Base-by-base conservation (phyloP, 2,888 invertebrate genomes). In the Adelognathus sp. region DNA sequence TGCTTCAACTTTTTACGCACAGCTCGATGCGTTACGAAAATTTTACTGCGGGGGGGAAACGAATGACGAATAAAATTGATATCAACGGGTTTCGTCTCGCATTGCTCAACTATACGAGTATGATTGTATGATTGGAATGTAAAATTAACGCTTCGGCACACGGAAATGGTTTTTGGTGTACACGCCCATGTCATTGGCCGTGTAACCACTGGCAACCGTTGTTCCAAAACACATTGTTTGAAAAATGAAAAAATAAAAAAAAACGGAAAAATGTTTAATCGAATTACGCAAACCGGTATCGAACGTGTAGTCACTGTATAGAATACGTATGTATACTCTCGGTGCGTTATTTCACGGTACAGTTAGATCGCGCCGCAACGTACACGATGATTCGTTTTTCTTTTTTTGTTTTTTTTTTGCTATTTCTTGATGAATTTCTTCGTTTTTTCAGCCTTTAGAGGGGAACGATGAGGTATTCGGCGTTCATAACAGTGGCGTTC, bases 381-480 rank as follows among this genome's bases (percentile, higher is more conserved):
- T 9, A 31, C 27, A 44, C 44, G 16, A 16, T 6, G 9, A 50
- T n/a, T n/a, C 18, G n/a, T 41, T 27, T 61, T 21, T 36, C 21
- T 16, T 14, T 58, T 33, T 36, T 41, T 41, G 9, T 36, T 39
- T 70, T 11, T 9, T 41, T 61, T 18, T 21, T 3, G 11, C 21
- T 21, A 4, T n/a, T 50, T 6, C 5, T 3, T 39, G 52, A 44
- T 64, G 7, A 18, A 58, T 33, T 56, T 44, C 56, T 11, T 73
- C 27, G 77, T 75, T 74, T 69, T 36, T 82, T 85, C 64, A 82
- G 82, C 79, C 71, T 71, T 31, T 46, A 80, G 66, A 80, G 44
- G 70, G 52, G 58, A 81, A 82, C 76, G 81, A 90, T 89, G 90
- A 89, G 81, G 85, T 81, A 84, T 73, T 82, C 83, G 74, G 81